These are phyloP conservation scores for Augochlorella aurata DNA, from an alignment of 2,888 invertebrate species.

Conservation along the genomic window DNA sequence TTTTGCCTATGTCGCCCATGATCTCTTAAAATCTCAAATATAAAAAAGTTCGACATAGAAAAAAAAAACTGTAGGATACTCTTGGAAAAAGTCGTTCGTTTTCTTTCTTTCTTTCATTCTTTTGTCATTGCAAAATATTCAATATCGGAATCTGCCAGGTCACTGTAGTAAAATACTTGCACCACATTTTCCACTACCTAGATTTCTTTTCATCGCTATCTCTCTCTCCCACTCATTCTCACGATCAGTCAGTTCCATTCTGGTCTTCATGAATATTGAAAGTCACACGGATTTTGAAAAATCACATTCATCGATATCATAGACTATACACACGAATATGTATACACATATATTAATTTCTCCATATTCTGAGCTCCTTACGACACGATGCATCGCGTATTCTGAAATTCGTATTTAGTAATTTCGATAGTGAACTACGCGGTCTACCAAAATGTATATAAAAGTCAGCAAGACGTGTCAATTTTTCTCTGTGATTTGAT, in stretches of 20 bases:
- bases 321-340: conserved; percentile 23
- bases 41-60: conserved; percentile 37
- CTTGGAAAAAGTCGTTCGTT: conserved; percentile 37
- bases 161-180: conserved; percentile 59
- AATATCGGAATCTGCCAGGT: conserved; percentile 65
- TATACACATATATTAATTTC: background rate
- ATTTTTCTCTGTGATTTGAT: conserved; percentile 23
- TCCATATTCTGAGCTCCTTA: conserved; percentile 12
- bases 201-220: conserved; percentile 1
- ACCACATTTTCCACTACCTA: conserved; percentile 34
- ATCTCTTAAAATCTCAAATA: conserved; percentile 30
- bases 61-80: conserved; percentile 25
- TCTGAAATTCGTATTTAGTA: background rate
- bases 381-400: conserved; percentile 24
- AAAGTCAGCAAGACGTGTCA: conserved; percentile 28
- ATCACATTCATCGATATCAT: conserved; percentile 34
- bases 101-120: background rate
- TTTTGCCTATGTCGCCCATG: background rate
- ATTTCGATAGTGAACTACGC: background rate
- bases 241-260: conserved; percentile 25
- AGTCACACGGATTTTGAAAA: conserved; percentile 26
- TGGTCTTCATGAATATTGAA: conserved; percentile 6
- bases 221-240: conserved; percentile 2
- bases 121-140: conserved; percentile 45
- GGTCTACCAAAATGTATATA: conserved; percentile 42